Evolutionary conservation across 2,888 invertebrate genomes (phyloP).

Genomic region (Microchrysa polita): DNA sequence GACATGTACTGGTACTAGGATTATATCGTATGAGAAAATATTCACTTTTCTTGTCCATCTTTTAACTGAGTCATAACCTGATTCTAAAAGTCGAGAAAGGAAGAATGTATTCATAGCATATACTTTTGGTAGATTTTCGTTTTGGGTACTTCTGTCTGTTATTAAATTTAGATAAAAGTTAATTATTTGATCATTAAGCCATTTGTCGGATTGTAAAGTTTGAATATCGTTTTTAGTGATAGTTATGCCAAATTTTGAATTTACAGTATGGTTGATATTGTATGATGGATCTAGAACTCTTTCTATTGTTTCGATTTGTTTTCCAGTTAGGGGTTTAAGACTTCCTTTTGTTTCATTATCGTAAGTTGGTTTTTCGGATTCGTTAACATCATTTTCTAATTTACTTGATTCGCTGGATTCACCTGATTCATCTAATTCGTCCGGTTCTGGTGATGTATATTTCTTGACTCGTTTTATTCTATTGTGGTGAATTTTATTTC

Average conservation of each 20-base stretch:
- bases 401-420: too few relatives aligned
- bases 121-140: neutral
- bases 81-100: neutral
- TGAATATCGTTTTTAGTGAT: neutral
- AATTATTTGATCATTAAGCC: constrained; percentile 8
- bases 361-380: too few relatives aligned
- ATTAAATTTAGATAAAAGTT: constrained; percentile 3
- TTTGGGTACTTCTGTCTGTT: neutral
- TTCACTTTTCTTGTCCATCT: neutral
- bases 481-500: neutral
- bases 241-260: neutral
- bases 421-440: neutral
- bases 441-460: neutral
- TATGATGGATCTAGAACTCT: neutral
- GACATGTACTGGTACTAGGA: neutral
- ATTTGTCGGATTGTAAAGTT: neutral
- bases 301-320: neutral
- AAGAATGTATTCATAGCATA: neutral
- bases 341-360: neutral
- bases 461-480: neutral
- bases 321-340: too few relatives aligned
- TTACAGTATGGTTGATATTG: neutral
- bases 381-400: neutral
- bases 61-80: neutral
- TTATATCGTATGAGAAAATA: neutral